A percentile compares a stretch with the other conserved stretches of the same genome.
phyloP scores from a whole-genome alignment of 2,888 invertebrate species.

The Agrilus mali region DNA sequence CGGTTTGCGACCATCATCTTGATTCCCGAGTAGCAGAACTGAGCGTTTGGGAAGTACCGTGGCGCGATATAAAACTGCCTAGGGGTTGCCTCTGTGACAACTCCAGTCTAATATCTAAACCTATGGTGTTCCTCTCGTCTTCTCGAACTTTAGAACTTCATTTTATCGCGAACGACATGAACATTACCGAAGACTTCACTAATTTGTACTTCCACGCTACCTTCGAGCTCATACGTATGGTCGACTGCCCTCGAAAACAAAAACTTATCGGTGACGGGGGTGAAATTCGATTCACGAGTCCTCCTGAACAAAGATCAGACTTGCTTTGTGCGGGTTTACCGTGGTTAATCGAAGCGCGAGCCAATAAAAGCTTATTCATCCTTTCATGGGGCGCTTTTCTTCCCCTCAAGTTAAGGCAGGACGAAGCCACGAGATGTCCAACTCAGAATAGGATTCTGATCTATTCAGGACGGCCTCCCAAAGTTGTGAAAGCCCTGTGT shows the following conservation, averaged over 20 bases:
- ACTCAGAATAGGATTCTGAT: constrained; percentile 69
- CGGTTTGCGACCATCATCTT: constrained; percentile 38
- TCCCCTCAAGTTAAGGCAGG: constrained; percentile 45
- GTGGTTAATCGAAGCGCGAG: constrained; percentile 67
- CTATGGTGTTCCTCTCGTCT: constrained; percentile 50
- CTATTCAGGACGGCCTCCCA: constrained; percentile 60
- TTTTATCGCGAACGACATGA: constrained; percentile 60
- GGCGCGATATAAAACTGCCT: constrained; percentile 57
- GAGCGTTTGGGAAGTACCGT: constrained; percentile 54
- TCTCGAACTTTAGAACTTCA: constrained; percentile 62
- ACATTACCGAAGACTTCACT: constrained; percentile 69
- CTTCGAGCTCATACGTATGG: constrained; percentile 51
- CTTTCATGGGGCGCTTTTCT: constrained; percentile 73
- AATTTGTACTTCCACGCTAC: constrained; percentile 66
- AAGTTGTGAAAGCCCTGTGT: constrained; percentile 55
- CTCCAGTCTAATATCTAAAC: constrained; percentile 42
- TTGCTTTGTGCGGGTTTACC: constrained; percentile 63
- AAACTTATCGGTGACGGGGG: constrained; percentile 52
- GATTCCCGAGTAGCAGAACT: constrained; percentile 40
- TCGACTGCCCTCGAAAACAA: constrained; percentile 53
- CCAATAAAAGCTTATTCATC: constrained; percentile 68
- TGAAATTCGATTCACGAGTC: constrained; percentile 50
- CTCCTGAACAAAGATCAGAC: constrained; percentile 45
- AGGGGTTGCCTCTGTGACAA: constrained; percentile 75
- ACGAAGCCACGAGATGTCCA: constrained; percentile 56